These are phyloP conservation scores for Pelmatolapia mariae DNA, from an alignment of 2,113 vertebrate species.

Conservation along the genomic window DNA sequence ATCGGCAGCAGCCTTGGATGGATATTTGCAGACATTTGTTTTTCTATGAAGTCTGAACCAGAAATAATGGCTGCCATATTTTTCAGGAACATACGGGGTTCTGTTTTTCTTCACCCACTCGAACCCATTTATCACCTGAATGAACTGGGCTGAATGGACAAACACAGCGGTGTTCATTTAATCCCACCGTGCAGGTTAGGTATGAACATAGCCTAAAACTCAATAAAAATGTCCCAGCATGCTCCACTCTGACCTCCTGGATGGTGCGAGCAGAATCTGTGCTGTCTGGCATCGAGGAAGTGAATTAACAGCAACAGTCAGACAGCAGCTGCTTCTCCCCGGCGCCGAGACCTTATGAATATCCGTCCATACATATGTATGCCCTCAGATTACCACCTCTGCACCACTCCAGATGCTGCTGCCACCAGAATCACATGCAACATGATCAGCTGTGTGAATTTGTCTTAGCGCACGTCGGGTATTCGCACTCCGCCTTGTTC, in stretches of 20 bases:
- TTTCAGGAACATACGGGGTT: background rate
- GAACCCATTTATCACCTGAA: background rate
- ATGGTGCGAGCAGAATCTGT: background rate
- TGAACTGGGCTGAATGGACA: background rate
- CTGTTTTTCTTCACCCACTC: background rate
- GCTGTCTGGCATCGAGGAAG: conserved; percentile 21
- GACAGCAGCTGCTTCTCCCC: conserved; percentile 21
- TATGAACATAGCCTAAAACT: background rate
- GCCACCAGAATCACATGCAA: background rate
- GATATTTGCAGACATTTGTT: background rate
- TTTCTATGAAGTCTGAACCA: background rate
- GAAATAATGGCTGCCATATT: background rate
- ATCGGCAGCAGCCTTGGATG: background rate
- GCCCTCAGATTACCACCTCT: conserved; percentile 29
- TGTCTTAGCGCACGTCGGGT: background rate
- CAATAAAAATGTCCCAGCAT: conserved; percentile 49
- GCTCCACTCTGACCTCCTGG: conserved; percentile 23
- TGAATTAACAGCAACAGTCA: conserved; percentile 40
- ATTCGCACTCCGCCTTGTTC: background rate
- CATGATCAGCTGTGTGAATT: background rate
- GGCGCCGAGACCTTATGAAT: background rate
- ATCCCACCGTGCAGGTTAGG: background rate
- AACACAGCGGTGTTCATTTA: conserved; percentile 10
- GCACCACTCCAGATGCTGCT: conserved; percentile 29
- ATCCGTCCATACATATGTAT: conserved; percentile 12